These are phyloP conservation scores for Tympanuchus pallidicinctus DNA, from an alignment of 2,113 vertebrate genomes.

Conservation along the genomic window DNA sequence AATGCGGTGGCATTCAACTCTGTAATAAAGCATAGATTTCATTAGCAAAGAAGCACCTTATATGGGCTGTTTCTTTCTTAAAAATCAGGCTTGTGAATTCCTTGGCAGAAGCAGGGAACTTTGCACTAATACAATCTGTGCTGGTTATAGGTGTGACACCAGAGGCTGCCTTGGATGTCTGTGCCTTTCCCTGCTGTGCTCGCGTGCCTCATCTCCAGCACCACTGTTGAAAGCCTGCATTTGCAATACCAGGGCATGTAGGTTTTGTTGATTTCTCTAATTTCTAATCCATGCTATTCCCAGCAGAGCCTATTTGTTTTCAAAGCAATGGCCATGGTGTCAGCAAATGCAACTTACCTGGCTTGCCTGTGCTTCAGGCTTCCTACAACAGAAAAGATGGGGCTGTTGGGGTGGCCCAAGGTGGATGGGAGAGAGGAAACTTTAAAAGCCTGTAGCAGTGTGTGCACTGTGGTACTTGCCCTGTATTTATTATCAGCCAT, in stretches of 20 bases:
- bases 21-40: background rate
- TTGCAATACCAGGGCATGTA: rapidly evolving
- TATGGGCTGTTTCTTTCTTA: background rate
- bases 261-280: background rate
- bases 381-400: background rate
- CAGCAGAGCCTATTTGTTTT: background rate
- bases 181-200: background rate
- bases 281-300: rapidly evolving
- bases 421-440: no score
- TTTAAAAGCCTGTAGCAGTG: background rate
- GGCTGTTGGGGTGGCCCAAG: no score
- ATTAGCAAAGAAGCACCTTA: background rate
- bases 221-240: rapidly evolving
- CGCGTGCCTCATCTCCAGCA: no score
- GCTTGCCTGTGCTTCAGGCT: rapidly evolving
- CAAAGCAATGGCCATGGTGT: rapidly evolving
- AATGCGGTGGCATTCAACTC: background rate
- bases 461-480: rapidly evolving
- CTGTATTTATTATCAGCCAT: rapidly evolving
- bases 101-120: background rate
- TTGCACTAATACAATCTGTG: background rate
- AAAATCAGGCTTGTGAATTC: background rate
- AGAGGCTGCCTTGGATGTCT: background rate
- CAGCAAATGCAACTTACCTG: background rate
- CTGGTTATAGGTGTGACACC: background rate